Evolutionary conservation across 1,140 invertebrate genomes (phyloP).

Genomic region (Neuroterus valhalla): DNA sequence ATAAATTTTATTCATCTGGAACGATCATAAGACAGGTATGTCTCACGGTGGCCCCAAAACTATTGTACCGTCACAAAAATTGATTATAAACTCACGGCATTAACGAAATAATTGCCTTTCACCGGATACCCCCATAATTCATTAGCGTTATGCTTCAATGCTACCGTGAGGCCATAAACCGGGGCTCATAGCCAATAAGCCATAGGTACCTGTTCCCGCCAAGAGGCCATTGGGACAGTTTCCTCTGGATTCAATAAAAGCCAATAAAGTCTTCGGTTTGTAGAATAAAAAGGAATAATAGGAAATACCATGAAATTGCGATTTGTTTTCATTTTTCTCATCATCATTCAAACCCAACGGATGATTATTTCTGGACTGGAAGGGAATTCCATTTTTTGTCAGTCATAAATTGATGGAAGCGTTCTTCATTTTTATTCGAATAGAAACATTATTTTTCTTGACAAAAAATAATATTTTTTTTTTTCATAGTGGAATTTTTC

Average conservation of each 20-base stretch:
- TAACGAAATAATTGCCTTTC: slow-evolving; percentile 60
- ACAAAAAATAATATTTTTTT: no score
- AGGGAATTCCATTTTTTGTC: neutral
- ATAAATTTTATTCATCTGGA: slow-evolving; percentile 40
- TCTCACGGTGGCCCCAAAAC: slow-evolving; percentile 46
- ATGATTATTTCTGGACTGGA: neutral
- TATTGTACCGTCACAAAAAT: slow-evolving; percentile 55
- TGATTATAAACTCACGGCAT: slow-evolving; percentile 54
- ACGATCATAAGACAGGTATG: slow-evolving; percentile 40
- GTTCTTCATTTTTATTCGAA: no score
- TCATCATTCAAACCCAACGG: slow-evolving; percentile 1
- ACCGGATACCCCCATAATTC: slow-evolving; percentile 61
- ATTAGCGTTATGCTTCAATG: slow-evolving; percentile 60
- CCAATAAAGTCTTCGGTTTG: slow-evolving; percentile 1
- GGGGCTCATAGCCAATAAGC: slow-evolving; percentile 12
- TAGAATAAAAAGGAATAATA: slow-evolving; percentile 30
- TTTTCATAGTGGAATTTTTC: no score
- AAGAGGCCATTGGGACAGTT: slow-evolving; percentile 22
- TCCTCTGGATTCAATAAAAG: slow-evolving; percentile 7
- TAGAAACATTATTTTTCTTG: no score
- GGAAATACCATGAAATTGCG: slow-evolving; percentile 48
- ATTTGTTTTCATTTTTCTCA: slow-evolving; percentile 34
- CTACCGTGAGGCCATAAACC: slow-evolving; percentile 39
- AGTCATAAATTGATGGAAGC: no score
- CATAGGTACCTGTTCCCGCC: slow-evolving; percentile 10